Evolutionary conservation across 2,113 vertebrate genomes (phyloP), one percentile per base, ranked within the genome.

Genomic region (Phylloscopus whistleri): DNA sequence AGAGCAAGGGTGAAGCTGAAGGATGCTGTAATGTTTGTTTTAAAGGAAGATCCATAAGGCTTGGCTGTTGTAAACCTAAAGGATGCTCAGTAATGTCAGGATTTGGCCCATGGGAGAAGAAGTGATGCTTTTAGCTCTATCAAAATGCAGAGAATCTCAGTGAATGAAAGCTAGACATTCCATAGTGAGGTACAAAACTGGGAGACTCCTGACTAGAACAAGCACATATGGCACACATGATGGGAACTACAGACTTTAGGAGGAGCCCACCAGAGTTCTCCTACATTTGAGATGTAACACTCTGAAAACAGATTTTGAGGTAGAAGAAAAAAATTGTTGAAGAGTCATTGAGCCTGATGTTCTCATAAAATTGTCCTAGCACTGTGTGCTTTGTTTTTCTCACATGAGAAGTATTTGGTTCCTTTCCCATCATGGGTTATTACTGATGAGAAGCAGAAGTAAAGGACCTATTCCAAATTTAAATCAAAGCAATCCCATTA

Each of bases 401-500:
- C 41, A 44, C 28, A 6, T 37, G 76, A 74, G 53, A 68, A 24
- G 21, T 14, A 39, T 74, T 87, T 75, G 13, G 27, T 44, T 76
- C 75, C 58, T 88, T 90, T 83, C 49, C 41, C 53, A 17, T 37
- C 41, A 43, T 0, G 2, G 21, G 41, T 64, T 67, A 33, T 75
- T 79, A 21, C 62, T 82, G 66, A 56, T 55, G 70, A 81, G 49
- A 13, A 55, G 72, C 58, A 89, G 56, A 81, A 63, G 20, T 17
- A 63, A 56, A 81, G 58, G 41, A 31, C 20, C 26, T 69, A 41
- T 72, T 87, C 37, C 0, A 4, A 87, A 90, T 90, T 85, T 68
- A 68, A 87, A 90, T 75, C 58, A 85, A 76, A 90, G 31, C 88
- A 48, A 64, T n/a, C 23, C 31, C 39, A 72, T 72, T 63, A 89